phyloP scores from a whole-genome alignment of 2,888 invertebrate species.

The Alentia gelatinosa region DNA sequence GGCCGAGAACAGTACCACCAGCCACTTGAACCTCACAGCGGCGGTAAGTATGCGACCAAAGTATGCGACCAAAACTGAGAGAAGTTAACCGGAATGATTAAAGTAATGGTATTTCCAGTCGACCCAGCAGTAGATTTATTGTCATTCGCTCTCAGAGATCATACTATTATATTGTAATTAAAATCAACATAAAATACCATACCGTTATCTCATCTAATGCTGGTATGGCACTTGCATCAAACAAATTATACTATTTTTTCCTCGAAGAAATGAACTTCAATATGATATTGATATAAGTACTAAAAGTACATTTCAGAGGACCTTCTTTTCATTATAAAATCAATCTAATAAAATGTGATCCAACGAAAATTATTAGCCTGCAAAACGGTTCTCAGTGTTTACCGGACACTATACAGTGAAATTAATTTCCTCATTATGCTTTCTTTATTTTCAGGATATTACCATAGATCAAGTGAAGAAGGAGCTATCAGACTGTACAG shows the following conservation, averaged over 20 bases:
- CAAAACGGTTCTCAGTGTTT: too few species aligned
- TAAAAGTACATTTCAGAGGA: neutral
- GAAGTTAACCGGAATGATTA: too few species aligned
- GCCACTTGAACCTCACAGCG: neutral
- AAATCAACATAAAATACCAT: neutral
- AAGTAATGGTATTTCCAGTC: neutral
- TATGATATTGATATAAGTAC: neutral
- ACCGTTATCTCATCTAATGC: neutral
- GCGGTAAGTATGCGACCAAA: neutral
- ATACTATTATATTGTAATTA: neutral
- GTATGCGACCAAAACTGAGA: too few species aligned
- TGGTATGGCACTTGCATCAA: neutral
- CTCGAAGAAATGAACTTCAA: neutral
- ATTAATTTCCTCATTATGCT: too few species aligned
- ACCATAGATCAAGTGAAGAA: neutral
- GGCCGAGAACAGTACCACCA: constrained; percentile 82
- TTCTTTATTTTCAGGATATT: neutral
- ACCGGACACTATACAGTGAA: too few species aligned
- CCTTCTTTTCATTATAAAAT: neutral
- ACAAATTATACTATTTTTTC: too few species aligned
- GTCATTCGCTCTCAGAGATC: neutral
- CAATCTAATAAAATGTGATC: neutral
- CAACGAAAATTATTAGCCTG: neutral
- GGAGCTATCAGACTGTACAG: constrained; percentile 66
- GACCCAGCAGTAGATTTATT: neutral